phyloP scores from a whole-genome alignment of 2,113 vertebrate genomes.

The Candoia aspera region DNA sequence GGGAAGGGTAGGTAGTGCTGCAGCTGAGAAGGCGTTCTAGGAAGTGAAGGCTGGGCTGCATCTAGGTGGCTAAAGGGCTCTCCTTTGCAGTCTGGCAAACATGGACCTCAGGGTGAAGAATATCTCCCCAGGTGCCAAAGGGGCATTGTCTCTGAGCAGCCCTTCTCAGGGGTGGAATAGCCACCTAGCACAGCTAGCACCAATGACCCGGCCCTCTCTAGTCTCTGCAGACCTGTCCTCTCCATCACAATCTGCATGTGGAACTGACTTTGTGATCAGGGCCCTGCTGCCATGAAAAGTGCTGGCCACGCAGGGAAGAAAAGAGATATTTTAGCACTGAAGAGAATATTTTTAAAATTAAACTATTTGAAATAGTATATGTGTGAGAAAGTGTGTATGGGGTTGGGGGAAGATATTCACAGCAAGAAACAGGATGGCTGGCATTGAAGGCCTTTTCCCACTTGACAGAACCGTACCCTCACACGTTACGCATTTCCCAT shows the following conservation, averaged over 20 bases:
- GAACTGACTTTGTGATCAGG: slow-evolving; percentile 68
- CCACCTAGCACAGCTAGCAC: background rate
- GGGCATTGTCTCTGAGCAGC: background rate
- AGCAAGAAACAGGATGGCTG: background rate
- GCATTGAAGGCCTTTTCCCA: background rate
- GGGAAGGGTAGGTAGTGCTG: background rate
- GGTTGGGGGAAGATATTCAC: background rate
- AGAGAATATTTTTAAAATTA: slow-evolving; percentile 83
- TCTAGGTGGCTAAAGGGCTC: background rate
- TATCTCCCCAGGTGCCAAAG: background rate
- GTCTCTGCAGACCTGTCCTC: background rate
- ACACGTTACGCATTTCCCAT: background rate
- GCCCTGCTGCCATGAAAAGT: slow-evolving; percentile 65
- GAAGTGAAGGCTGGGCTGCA: background rate
- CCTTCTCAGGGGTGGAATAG: slow-evolving; percentile 11
- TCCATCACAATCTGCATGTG: slow-evolving; percentile 72
- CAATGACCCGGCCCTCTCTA: background rate
- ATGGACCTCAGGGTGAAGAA: background rate
- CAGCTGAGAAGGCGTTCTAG: background rate
- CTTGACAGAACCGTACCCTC: background rate
- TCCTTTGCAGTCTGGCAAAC: background rate
- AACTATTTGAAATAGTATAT: slow-evolving; percentile 76
- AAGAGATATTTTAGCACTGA: slow-evolving; percentile 83
- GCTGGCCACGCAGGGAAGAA: slow-evolving; percentile 67
- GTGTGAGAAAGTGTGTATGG: background rate